Conservation (phyloP, 37 sponge, comb jelly and placozoan species). For the Axinella damicornis region DNA sequence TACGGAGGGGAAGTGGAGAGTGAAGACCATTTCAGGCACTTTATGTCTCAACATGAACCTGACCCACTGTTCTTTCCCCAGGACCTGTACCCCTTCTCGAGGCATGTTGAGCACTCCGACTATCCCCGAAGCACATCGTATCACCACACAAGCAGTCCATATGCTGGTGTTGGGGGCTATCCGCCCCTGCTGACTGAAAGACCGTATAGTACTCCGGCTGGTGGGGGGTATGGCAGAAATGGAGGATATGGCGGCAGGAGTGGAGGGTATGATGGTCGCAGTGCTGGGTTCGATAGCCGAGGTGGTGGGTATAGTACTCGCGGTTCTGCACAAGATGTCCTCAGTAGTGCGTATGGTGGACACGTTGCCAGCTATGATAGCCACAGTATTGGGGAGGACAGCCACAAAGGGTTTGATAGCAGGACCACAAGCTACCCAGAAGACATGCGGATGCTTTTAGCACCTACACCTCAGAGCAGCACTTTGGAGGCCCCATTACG, state of each 20-base stretch:
- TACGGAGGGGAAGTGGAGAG: not conserved
- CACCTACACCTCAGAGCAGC: slow-evolving; percentile 10
- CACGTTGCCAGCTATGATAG: not conserved
- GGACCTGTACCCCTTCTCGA: too few relatives aligned
- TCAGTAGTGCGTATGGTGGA: not conserved
- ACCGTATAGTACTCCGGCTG: not conserved
- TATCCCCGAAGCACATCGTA: too few relatives aligned
- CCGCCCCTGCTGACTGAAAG: too few relatives aligned
- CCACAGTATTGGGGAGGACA: not conserved
- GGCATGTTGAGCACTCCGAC: too few relatives aligned
- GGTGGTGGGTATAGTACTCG: not conserved
- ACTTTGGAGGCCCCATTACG: not conserved
- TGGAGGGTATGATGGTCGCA: not conserved
- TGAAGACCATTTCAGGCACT: too few relatives aligned
- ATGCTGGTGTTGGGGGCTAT: too few relatives aligned
- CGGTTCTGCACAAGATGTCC: too few relatives aligned
- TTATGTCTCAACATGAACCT: too few relatives aligned
- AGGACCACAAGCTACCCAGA: too few relatives aligned
- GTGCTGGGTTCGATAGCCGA: not conserved
- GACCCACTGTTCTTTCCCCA: too few relatives aligned
- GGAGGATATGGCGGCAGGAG: not conserved
- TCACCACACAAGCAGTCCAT: too few relatives aligned
- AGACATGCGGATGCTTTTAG: too few relatives aligned
- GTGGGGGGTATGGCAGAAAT: not conserved
- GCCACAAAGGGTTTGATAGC: not conserved